Evolutionary conservation across 2,888 invertebrate genomes (phyloP), one percentile per base, ranked within the genome.

Genomic region (Willowsia nigromaculata): DNA sequence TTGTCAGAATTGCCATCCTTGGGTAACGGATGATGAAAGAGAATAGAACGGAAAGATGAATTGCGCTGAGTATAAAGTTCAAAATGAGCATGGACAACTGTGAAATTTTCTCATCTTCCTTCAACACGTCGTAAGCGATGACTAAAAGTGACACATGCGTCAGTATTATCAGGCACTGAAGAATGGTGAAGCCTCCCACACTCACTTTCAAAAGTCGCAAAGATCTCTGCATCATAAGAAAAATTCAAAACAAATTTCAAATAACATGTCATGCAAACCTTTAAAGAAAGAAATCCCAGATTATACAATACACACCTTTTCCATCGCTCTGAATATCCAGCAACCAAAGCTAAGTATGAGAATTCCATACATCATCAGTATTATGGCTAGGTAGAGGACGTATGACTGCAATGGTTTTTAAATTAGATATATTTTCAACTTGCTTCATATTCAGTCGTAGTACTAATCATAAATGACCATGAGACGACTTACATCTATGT

Each of bases 181-280:
- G 86, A 27, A 91, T 80, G 18, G 91, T 91, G 43, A 91, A 90
- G 6, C 91, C 90, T 43, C 91, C 91, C 9, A 91, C 91, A 4
- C 87, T 56, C 15, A 91, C 90, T 87, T 91, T 91, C 7, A 91
- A 71, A 0, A 89, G 59, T n/a, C 87, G 37, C n/a, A 91, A 47
- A 0, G 89, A 87, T 68, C 89, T 86, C 91, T 91, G 59, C 30
- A 71, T 56, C 9, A 5, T 11, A 25, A 53, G 3, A 27, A 56
- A 62, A 53, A 50, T 1, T 25, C 22, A 47, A 53, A 86, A 81
- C 47, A 62, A 3, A 47, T 18, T 5, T 62, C 18, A 25, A 22
- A 53, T 18, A 5, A 62, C 9, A 13, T 62, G 30, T 62, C n/a
- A n/a, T n/a, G n/a, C n/a, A n/a, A n/a, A n/a, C n/a, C n/a, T n/a